Evolutionary conservation across 2,113 vertebrate species (phyloP).

Genomic region (Xenopus laevis): DNA sequence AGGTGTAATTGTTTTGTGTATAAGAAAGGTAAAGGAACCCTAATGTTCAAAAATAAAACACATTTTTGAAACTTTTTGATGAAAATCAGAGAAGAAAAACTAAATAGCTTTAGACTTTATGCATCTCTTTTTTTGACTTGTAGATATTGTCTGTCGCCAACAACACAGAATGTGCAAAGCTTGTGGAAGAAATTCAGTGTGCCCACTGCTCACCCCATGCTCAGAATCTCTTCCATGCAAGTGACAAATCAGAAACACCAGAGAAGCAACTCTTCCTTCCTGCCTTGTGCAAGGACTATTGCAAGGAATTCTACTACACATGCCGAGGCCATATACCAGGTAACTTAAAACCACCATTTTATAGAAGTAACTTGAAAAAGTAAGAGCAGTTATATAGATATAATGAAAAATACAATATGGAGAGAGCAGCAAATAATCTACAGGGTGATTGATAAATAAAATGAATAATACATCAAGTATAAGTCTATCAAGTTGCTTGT

Average conservation of each 20-base stretch:
- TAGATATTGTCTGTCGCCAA: slow-evolving; percentile 94
- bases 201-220: slow-evolving; percentile 93
- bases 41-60: neutral
- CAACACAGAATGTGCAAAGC: slow-evolving; percentile 91
- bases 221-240: slow-evolving; percentile 87
- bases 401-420: no score
- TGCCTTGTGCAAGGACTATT: slow-evolving; percentile 92
- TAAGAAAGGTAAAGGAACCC: no score
- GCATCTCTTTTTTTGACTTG: slow-evolving; percentile 69
- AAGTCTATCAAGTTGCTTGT: no score
- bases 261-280: slow-evolving; percentile 85
- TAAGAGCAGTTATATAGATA: no score
- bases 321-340: slow-evolving; percentile 95
- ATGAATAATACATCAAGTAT: no score
- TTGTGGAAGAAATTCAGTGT: slow-evolving; percentile 95
- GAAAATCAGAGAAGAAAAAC: neutral
- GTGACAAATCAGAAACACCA: slow-evolving; percentile 75
- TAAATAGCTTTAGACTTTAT: slow-evolving; percentile 38
- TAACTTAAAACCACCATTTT: slow-evolving; percentile 58
- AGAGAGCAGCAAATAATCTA: no score
- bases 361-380: no score
- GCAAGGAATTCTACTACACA: slow-evolving; percentile 96
- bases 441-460: no score
- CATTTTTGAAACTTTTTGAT: neutral
- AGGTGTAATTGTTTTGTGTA: no score